Base-by-base conservation (phyloP, 2,113 vertebrate species). In the Orthonyx spaldingii region DNA sequence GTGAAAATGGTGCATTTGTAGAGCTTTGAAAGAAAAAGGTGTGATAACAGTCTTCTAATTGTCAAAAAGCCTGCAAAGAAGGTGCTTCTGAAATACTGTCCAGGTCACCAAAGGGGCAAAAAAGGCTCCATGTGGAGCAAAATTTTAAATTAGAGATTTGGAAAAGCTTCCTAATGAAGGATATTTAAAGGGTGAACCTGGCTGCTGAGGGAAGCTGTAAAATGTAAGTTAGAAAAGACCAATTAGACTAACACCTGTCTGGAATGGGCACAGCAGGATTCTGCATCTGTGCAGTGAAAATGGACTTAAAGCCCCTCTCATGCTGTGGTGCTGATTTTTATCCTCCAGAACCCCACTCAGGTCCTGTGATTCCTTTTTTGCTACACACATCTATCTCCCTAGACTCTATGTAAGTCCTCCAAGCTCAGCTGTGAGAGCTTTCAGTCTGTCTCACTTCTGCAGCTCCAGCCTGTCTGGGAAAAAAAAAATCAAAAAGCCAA, bases 181-280 rank as follows among this genome's bases (percentile, higher is more conserved):
- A n/a, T 66, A 80, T 35, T 80, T 81, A 66, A 86, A 55, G 47
- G 81, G 27, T 28, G 68, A 86, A 63, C 15, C 33, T 84, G 42
- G 50, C 55, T 86, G 50, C 68, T 70, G 59, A 59, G 50, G 68
- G 68, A 70, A 81, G 72, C 83, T 84, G 71, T 92, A 90, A 94
- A 96, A 74, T 35, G 6, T 5, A 33, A 70, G 83, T 84, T 86
- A 69, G 35, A 77, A 90, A 78, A 52, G 68, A 50, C 68, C 76
- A 96, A 96, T 96, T 94, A 94, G 50, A 89, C 55, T 32, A 94
- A 90, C 64, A 84, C 55, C 90, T 90, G n/a, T 84, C 83, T 88
- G 79, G 47, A 86, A 70, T 17, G 30, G 75, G 68, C 90, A 77
- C 86, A 92, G 94, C 86, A 90, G 68, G 72, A 35, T 23, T 77